Conservation (phyloP, 2,797 vertebrate genomes). For the Chrosomus eos region DNA sequence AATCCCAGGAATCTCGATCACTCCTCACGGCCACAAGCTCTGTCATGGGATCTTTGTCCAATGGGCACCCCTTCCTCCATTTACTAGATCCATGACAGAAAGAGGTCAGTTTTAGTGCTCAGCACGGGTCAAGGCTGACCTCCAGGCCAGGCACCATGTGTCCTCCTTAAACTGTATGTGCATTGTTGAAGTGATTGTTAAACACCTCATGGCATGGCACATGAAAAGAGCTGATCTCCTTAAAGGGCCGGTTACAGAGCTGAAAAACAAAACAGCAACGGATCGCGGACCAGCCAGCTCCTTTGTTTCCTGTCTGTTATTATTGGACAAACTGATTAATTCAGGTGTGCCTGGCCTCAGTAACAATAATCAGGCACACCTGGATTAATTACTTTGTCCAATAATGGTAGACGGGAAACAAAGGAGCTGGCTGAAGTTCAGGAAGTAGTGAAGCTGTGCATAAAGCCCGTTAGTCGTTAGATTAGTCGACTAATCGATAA, state of each 20-base stretch:
- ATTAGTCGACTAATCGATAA: no score
- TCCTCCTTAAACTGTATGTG: not conserved
- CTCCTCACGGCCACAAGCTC: not conserved
- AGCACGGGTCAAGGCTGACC: conserved; percentile 9
- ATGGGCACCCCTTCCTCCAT: not conserved
- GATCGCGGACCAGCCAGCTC: no score
- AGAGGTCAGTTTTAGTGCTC: conserved; percentile 16
- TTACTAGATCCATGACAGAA: conserved; percentile 15
- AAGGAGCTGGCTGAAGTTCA: no score
- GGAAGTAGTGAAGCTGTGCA: no score
- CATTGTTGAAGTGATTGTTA: conserved; percentile 11
- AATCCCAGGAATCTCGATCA: conserved; percentile 8
- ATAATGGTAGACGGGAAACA: no score
- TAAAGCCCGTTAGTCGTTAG: no score
- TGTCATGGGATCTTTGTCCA: conserved; percentile 15
- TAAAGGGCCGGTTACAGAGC: not conserved
- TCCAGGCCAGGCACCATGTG: not conserved
- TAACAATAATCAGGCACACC: no score
- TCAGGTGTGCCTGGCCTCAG: no score
- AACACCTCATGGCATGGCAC: conserved; percentile 4
- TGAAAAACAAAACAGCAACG: not conserved
- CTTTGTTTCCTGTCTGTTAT: no score
- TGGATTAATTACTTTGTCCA: no score
- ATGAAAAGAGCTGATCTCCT: not conserved
- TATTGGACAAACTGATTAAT: no score